These are phyloP conservation scores for Pseudomyrmex pallidus DNA, from an alignment of 1,140 invertebrate species.

Conservation along the genomic window DNA sequence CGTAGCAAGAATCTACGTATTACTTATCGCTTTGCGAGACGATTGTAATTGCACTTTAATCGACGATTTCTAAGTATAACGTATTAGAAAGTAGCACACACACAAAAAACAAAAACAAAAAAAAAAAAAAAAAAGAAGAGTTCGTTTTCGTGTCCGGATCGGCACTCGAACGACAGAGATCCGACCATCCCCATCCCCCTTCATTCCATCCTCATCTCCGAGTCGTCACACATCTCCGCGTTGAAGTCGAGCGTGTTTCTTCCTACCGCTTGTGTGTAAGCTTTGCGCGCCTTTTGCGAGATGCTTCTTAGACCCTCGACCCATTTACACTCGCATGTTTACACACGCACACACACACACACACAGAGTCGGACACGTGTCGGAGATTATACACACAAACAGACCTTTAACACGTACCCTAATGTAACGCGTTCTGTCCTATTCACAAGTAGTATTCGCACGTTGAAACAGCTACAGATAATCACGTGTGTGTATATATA, in stretches of 20 bases:
- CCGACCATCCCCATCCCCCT: background rate
- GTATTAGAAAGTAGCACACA: slow-evolving; percentile 51
- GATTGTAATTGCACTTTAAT: slow-evolving; percentile 50
- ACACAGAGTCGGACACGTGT: slow-evolving; percentile 7
- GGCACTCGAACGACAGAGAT: slow-evolving; percentile 25
- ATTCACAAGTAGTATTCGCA: slow-evolving; percentile 20
- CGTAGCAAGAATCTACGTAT: slow-evolving; percentile 32
- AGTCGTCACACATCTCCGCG: slow-evolving; percentile 29
- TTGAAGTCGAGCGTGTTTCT: slow-evolving; percentile 40
- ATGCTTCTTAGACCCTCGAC: slow-evolving; percentile 57
- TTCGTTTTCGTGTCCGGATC: slow-evolving; percentile 45
- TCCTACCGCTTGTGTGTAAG: slow-evolving; percentile 70
- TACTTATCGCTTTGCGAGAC: slow-evolving; percentile 49
- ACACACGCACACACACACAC: slow-evolving; percentile 3
- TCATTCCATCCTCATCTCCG: slow-evolving; percentile 9
- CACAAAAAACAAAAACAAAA: too few relatives aligned
- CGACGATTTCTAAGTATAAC: slow-evolving; percentile 47
- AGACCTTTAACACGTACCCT: background rate
- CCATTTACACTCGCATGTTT: background rate
- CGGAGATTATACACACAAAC: background rate
- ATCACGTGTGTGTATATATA: slow-evolving; percentile 33
- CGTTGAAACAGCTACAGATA: slow-evolving; percentile 50
- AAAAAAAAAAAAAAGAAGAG: background rate
- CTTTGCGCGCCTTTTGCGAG: slow-evolving; percentile 75
- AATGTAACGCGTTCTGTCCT: slow-evolving; percentile 20